Evolutionary conservation across 1,140 invertebrate species (phyloP).

Genomic region (Pseudomyrmex flavicornis): DNA sequence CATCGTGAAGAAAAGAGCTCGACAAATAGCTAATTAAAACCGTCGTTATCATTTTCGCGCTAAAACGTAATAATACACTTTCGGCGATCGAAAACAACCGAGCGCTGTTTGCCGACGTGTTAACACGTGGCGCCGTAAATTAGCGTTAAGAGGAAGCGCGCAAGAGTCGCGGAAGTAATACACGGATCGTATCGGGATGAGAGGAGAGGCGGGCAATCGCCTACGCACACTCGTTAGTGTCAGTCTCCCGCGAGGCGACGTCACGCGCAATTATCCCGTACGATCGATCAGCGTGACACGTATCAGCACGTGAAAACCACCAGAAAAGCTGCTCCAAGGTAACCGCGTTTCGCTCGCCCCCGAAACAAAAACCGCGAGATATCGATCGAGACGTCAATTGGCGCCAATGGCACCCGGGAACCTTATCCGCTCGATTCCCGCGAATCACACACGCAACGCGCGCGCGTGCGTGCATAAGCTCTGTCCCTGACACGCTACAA

Average conservation of each 20-base stretch:
- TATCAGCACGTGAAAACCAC: background rate
- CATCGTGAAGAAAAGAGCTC: too few relatives aligned
- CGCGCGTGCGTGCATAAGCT: background rate
- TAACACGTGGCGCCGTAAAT: slow-evolving; percentile 29
- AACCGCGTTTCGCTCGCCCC: background rate
- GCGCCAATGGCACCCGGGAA: slow-evolving; percentile 7
- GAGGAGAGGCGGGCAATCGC: background rate
- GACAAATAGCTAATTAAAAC: too few relatives aligned
- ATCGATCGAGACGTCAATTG: slow-evolving; percentile 44
- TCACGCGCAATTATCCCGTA: slow-evolving; percentile 12
- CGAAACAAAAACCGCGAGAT: background rate
- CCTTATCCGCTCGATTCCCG: slow-evolving; percentile 13
- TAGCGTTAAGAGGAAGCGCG: slow-evolving; percentile 29
- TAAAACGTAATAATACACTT: background rate
- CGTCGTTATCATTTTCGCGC: too few relatives aligned
- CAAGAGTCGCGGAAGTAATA: slow-evolving; percentile 18
- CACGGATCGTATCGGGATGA: background rate
- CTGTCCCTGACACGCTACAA: slow-evolving; percentile 29
- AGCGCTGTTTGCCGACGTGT: slow-evolving; percentile 20
- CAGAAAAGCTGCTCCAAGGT: slow-evolving; percentile 27
- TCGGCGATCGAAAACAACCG: background rate
- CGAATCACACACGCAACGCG: slow-evolving; percentile 6
- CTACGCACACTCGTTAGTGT: slow-evolving; percentile 20
- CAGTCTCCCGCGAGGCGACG: background rate
- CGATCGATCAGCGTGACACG: background rate